Evolutionary conservation across 2,797 vertebrate species (phyloP).

Genomic region (Champsocephalus gunnari): DNA sequence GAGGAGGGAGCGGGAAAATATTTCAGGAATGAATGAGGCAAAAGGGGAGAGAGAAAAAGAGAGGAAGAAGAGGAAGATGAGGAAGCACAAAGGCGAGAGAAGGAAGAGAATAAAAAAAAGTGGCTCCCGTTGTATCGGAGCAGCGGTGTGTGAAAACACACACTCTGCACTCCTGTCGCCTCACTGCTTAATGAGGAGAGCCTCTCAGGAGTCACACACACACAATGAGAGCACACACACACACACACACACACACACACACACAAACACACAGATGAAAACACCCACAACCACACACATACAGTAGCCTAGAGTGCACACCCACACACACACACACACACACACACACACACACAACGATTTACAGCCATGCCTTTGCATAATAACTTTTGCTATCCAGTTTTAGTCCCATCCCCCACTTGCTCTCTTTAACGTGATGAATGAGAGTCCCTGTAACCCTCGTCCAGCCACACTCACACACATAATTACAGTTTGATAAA

Average conservation of each 20-base stretch:
- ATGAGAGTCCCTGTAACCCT: slow-evolving; percentile 73
- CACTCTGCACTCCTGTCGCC: slow-evolving; percentile 82
- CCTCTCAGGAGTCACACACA: slow-evolving; percentile 70
- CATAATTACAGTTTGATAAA: slow-evolving; percentile 34
- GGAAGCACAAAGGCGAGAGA: slow-evolving; percentile 39
- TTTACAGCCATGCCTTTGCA: slow-evolving; percentile 81
- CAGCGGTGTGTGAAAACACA: slow-evolving; percentile 81
- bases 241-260: slow-evolving; percentile 7
- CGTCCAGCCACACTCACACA: slow-evolving; percentile 58
- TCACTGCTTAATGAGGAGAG: slow-evolving; percentile 82
- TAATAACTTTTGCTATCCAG: slow-evolving; percentile 82
- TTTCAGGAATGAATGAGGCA: slow-evolving; percentile 30
- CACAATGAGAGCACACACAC: slow-evolving; percentile 34
- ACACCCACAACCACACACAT: slow-evolving; percentile 39
- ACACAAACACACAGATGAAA: slow-evolving; percentile 13
- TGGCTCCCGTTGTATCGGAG: slow-evolving; percentile 71
- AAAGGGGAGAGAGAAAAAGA: slow-evolving; percentile 9
- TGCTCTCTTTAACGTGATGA: slow-evolving; percentile 75
- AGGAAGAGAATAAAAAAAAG: slow-evolving; percentile 51
- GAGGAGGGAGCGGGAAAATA: slow-evolving; percentile 13
- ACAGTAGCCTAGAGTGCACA: slow-evolving; percentile 23
- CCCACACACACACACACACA: slow-evolving; percentile 14
- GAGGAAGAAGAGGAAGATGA: slow-evolving; percentile 28
- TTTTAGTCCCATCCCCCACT: slow-evolving; percentile 68
- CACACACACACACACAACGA: slow-evolving; percentile 55